Conservation (phyloP, 2,797 vertebrate species). For the Lemur catta region DNA sequence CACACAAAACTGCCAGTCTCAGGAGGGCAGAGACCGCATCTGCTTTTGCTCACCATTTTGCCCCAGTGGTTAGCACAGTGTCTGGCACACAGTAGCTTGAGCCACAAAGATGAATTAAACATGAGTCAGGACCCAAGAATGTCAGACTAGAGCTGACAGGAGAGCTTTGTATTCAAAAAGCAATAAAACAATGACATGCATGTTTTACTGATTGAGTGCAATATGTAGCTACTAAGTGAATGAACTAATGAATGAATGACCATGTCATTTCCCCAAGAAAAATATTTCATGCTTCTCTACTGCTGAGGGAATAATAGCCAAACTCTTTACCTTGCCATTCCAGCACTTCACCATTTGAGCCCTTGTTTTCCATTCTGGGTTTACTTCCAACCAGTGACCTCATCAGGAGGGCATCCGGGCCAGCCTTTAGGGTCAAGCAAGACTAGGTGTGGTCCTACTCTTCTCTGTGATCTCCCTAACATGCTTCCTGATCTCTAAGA, state of each 20-base stretch:
- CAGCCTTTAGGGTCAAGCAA: background rate
- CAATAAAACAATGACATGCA: background rate
- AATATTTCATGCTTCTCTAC: background rate
- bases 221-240: background rate
- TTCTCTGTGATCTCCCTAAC: background rate
- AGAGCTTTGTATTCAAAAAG: background rate
- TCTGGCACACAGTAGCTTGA: background rate
- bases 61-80: background rate
- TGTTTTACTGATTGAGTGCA: background rate
- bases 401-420: background rate
- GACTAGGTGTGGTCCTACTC: background rate
- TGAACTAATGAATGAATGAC: background rate
- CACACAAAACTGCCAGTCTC: background rate
- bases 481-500: background rate
- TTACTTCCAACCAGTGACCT: background rate
- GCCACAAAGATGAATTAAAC: background rate
- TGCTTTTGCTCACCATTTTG: background rate
- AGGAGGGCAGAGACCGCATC: background rate
- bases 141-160: background rate
- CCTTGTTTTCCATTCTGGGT: background rate
- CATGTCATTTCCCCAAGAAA: background rate
- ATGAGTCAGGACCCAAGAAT: background rate
- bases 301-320: background rate
- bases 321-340: background rate
- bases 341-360: background rate